Evolutionary conservation across 2,797 vertebrate genomes (phyloP).

Genomic region (Antennarius maculatus): DNA sequence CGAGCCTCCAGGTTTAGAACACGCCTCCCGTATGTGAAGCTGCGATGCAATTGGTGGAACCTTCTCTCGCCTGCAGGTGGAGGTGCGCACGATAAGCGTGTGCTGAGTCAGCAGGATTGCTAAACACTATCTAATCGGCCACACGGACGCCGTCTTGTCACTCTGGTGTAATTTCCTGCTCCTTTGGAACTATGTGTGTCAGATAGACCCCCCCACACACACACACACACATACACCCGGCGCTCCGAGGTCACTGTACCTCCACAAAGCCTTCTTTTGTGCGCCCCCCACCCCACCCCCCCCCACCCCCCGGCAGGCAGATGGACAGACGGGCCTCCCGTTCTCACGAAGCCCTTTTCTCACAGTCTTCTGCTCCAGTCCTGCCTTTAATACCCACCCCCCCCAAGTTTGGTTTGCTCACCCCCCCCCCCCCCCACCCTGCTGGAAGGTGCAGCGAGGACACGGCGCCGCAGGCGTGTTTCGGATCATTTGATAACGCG

Average conservation of each 20-base stretch:
- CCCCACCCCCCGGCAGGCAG: slow-evolving; percentile 39
- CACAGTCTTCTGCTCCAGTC: slow-evolving; percentile 63
- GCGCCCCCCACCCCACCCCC: slow-evolving; percentile 59
- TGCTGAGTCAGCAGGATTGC: too few species aligned
- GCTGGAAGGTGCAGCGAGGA: slow-evolving; percentile 48
- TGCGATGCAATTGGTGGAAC: too few species aligned
- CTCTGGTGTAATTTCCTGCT: too few species aligned
- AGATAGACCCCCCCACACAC: neutral
- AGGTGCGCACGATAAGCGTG: too few species aligned
- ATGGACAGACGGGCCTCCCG: slow-evolving; percentile 65
- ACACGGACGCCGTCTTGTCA: too few species aligned
- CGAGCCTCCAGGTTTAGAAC: too few species aligned
- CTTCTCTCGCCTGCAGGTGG: too few species aligned
- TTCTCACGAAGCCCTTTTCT: slow-evolving; percentile 74
- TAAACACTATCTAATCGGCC: too few species aligned
- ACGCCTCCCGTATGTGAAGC: too few species aligned
- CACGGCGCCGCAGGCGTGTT: slow-evolving; percentile 45
- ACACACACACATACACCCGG: neutral
- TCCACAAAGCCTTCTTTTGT: slow-evolving; percentile 80
- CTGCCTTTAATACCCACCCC: slow-evolving; percentile 41
- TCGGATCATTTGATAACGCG: slow-evolving; percentile 39
- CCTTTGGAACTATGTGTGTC: slow-evolving; percentile 4
- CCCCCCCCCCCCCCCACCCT: slow-evolving; percentile 28
- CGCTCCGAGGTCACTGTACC: slow-evolving; percentile 70
- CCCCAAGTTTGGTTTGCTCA: too few species aligned